These are phyloP conservation scores for Tiliqua scincoides DNA, from an alignment of 2,113 vertebrate genomes.

Conservation along the genomic window DNA sequence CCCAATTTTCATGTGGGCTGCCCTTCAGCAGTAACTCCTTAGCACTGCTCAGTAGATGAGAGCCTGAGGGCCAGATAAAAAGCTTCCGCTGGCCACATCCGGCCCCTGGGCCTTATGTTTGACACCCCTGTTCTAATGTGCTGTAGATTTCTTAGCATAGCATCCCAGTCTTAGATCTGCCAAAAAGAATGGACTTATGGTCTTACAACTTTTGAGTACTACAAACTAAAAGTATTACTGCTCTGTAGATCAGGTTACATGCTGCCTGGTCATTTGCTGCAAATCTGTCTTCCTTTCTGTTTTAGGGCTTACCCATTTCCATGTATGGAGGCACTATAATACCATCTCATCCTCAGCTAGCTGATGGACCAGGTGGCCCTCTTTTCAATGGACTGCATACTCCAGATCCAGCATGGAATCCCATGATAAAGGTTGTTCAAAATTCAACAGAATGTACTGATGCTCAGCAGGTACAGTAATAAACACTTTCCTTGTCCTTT, in stretches of 20 bases:
- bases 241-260: neutral
- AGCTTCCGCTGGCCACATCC: too few relatives aligned
- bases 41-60: too few relatives aligned
- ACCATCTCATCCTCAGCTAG: slow-evolving; percentile 92
- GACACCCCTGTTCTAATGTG: neutral
- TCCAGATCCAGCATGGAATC: slow-evolving; percentile 96
- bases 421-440: slow-evolving; percentile 98
- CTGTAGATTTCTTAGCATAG: neutral
- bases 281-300: neutral
- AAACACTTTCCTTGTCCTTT: slow-evolving; percentile 17
- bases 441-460: slow-evolving; percentile 94
- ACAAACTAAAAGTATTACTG: neutral
- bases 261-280: accelerated
- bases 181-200: neutral
- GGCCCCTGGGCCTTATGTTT: too few relatives aligned
- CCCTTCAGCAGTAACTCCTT: too few relatives aligned
- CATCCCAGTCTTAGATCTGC: neutral
- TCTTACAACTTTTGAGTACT: neutral
- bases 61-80: too few relatives aligned
- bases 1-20: too few relatives aligned
- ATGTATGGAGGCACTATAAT: slow-evolving; percentile 97
- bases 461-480: slow-evolving; percentile 89
- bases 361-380: slow-evolving; percentile 91
- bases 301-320: slow-evolving; percentile 93
- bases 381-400: slow-evolving; percentile 96